Percentiles rank a stretch among this genome's conserved stretches.
These are phyloP conservation scores for Aleiodes leptofemur DNA, from an alignment of 2,888 invertebrate genomes.

Conservation along the genomic window DNA sequence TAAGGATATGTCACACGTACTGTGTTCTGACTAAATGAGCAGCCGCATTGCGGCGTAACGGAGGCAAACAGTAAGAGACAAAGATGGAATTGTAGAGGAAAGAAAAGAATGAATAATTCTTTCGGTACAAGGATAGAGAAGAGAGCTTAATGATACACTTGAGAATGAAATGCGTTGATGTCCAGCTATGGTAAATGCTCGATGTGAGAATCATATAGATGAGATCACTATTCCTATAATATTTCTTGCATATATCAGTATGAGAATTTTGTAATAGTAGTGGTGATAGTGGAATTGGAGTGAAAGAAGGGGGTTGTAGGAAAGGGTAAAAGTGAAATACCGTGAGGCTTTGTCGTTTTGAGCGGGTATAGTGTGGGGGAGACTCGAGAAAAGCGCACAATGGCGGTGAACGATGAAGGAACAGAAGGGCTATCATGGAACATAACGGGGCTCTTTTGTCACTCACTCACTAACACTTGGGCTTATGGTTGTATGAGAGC, in stretches of 20 bases:
- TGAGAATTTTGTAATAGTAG: not conserved
- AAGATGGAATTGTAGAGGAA: not conserved
- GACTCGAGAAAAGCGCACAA: conserved; percentile 39
- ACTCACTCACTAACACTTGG: conserved; percentile 28
- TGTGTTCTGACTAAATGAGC: conserved; percentile 21
- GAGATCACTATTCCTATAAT: conserved; percentile 7
- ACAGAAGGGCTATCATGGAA: conserved; percentile 44
- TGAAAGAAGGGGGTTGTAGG: not conserved
- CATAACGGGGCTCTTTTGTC: conserved; percentile 42
- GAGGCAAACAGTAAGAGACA: not conserved
- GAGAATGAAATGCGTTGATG: not conserved
- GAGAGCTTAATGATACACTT: conserved; percentile 7
- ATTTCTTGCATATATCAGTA: not conserved
- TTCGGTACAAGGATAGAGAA: not conserved
- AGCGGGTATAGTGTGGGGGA: conserved; percentile 32
- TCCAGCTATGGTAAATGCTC: conserved; percentile 13
- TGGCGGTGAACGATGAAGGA: conserved; percentile 29
- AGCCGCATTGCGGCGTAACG: conserved; percentile 26
- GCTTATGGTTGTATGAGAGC: not conserved
- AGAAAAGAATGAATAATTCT: not conserved
- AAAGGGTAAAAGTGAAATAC: conserved; percentile 39
- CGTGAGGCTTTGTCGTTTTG: conserved; percentile 45
- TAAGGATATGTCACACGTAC: conserved; percentile 18
- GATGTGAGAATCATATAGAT: conserved; percentile 12
- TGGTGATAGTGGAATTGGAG: conserved; percentile 16